Conservation (phyloP, 2,797 vertebrate species). For the Trichosurus vulpecula region DNA sequence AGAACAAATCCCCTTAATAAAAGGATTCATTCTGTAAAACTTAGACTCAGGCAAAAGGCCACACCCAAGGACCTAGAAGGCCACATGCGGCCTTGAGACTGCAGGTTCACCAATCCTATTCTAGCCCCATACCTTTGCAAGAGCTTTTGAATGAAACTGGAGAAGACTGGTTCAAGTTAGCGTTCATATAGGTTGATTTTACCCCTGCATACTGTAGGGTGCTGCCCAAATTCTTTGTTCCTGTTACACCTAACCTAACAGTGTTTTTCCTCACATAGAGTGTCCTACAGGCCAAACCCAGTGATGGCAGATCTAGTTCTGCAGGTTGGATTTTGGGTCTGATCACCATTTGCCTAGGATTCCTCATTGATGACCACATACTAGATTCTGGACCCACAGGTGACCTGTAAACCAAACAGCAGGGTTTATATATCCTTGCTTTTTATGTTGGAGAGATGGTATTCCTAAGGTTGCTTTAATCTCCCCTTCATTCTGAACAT, state of each 20-base stretch:
- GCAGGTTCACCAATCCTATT: too few relatives aligned
- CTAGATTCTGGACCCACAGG: slow-evolving; percentile 29
- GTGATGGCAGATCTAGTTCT: background rate
- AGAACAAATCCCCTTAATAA: too few relatives aligned
- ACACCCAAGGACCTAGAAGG: too few relatives aligned
- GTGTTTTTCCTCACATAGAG: slow-evolving; percentile 8
- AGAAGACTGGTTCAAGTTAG: background rate
- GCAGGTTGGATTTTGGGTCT: background rate
- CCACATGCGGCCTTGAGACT: too few relatives aligned
- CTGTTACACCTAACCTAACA: slow-evolving; percentile 21
- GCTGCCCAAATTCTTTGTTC: background rate
- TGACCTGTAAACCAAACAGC: background rate
- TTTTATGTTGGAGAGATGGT: background rate
- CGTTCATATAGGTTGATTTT: background rate
- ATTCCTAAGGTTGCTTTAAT: background rate
- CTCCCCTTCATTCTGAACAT: background rate
- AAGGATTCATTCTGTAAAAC: too few relatives aligned
- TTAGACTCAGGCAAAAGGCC: too few relatives aligned
- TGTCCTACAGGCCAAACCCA: background rate
- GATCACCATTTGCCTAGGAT: background rate
- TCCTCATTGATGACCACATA: too few relatives aligned
- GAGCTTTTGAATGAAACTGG: slow-evolving; percentile 34
- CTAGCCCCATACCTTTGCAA: background rate
- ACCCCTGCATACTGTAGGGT: background rate
- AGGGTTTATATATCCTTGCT: background rate